These are phyloP conservation scores for Aurelia aurita DNA, from an alignment of 30 jellyfish, hydroid and myxozoan genomes.

Conservation along the genomic window DNA sequence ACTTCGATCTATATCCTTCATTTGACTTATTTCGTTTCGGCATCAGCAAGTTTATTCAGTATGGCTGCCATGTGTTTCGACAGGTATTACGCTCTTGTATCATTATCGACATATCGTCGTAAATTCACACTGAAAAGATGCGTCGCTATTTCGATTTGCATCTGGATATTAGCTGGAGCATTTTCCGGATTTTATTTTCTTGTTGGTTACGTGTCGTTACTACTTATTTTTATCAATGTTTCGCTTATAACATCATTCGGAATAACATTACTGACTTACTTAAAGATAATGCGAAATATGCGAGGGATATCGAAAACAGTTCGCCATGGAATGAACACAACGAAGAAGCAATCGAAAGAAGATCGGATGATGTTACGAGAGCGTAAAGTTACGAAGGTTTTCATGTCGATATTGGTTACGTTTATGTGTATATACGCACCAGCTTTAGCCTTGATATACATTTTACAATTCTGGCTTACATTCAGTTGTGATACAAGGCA, in stretches of 20 bases:
- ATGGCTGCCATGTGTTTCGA: slow-evolving; percentile 90
- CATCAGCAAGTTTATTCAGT: slow-evolving; percentile 89
- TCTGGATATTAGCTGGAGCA: slow-evolving; percentile 80
- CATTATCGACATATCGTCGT: slow-evolving; percentile 66
- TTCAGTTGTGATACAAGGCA: slow-evolving; percentile 86
- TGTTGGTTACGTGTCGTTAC: slow-evolving; percentile 69
- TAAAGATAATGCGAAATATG: slow-evolving; percentile 58
- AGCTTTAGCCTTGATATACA: slow-evolving; percentile 66
- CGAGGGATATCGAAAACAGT: not conserved
- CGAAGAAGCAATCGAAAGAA: slow-evolving; percentile 5
- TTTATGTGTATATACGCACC: slow-evolving; percentile 76
- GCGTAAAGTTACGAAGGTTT: slow-evolving; percentile 65
- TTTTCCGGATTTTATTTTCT: slow-evolving; percentile 76
- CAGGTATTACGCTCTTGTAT: slow-evolving; percentile 72
- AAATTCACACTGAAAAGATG: slow-evolving; percentile 41
- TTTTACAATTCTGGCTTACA: slow-evolving; percentile 81
- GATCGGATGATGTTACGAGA: slow-evolving; percentile 30
- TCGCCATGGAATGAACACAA: not conserved
- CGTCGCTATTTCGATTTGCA: slow-evolving; percentile 41
- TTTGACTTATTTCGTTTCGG: slow-evolving; percentile 80
- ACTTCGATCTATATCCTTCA: slow-evolving; percentile 54
- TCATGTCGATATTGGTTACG: slow-evolving; percentile 68
- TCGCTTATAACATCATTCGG: slow-evolving; percentile 74
- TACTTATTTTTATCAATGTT: slow-evolving; percentile 72
- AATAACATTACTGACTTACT: slow-evolving; percentile 69